Evolutionary conservation across 2,113 vertebrate species (phyloP).

Genomic region (Girardinichthys multiradiatus): DNA sequence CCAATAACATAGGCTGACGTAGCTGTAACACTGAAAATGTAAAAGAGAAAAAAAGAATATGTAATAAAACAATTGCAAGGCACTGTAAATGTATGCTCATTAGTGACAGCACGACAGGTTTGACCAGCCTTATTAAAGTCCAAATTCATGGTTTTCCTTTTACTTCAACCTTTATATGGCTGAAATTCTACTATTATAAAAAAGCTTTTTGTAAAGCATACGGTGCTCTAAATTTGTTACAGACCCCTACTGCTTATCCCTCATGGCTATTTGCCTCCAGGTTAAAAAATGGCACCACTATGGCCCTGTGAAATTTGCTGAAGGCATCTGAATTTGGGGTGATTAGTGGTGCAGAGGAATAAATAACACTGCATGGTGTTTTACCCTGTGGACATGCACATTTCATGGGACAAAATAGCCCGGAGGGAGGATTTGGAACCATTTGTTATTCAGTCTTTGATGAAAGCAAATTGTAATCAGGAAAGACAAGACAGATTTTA

Average conservation of each 20-base stretch:
- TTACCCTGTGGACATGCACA: slow-evolving; percentile 57
- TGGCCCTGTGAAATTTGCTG: slow-evolving; percentile 62
- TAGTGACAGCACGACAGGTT: background rate
- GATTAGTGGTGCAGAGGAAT: slow-evolving; percentile 58
- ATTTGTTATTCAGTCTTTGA: slow-evolving; percentile 29
- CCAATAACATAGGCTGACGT: too few relatives aligned
- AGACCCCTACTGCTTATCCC: slow-evolving; percentile 57
- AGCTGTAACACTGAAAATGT: too few relatives aligned
- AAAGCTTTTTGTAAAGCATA: slow-evolving; percentile 71
- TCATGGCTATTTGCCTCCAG: slow-evolving; percentile 61
- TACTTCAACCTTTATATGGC: slow-evolving; percentile 9
- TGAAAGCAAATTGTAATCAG: slow-evolving; percentile 29
- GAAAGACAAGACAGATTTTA: slow-evolving; percentile 3
- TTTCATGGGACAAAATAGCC: slow-evolving; percentile 49
- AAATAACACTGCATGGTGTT: slow-evolving; percentile 38
- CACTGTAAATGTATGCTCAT: background rate
- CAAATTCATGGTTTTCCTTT: slow-evolving; percentile 40
- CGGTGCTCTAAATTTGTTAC: slow-evolving; percentile 70
- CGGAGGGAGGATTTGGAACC: slow-evolving; percentile 54
- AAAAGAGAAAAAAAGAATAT: too few relatives aligned
- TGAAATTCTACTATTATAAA: slow-evolving; percentile 48
- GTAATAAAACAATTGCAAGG: too few relatives aligned
- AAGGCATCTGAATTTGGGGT: slow-evolving; percentile 62
- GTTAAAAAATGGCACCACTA: slow-evolving; percentile 52
- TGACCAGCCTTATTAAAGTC: background rate